phyloP scores from a whole-genome alignment of 2,113 vertebrate genomes.

The Cebus imitator region DNA sequence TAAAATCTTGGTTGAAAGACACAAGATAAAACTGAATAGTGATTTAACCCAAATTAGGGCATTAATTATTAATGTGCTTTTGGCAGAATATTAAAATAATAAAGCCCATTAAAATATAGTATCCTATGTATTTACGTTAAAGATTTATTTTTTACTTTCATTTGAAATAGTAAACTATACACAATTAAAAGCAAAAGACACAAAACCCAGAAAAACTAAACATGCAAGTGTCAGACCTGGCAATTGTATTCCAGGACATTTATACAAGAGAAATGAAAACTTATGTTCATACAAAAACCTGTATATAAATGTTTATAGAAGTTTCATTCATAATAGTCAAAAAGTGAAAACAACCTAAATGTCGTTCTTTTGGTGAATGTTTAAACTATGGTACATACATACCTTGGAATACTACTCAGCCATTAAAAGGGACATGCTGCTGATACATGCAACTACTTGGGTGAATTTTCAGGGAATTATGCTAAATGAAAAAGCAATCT shows the following conservation, averaged over 20 bases:
- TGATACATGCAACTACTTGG: not conserved
- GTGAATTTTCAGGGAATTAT: not conserved
- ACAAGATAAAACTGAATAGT: conserved; percentile 75
- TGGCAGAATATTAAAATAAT: conserved; percentile 8
- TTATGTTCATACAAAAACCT: not conserved
- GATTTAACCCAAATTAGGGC: conserved; percentile 61
- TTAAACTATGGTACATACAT: not conserved
- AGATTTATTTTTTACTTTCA: not conserved
- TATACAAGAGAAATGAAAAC: not conserved
- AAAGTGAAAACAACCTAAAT: not conserved
- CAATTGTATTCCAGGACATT: not conserved
- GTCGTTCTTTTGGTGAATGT: not conserved
- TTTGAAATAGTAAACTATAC: not conserved
- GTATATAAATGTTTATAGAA: not conserved
- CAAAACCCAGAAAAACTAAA: not conserved
- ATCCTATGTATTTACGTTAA: not conserved
- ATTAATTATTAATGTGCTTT: conserved; percentile 33
- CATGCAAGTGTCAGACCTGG: not conserved
- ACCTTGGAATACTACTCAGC: not conserved
- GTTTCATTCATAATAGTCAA: not conserved
- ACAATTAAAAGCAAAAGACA: not conserved
- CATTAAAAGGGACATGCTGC: not conserved
- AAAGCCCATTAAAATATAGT: not conserved
- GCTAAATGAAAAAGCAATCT: not conserved
- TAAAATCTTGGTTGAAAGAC: conserved; percentile 89